Conservation (phyloP, 2,888 invertebrate species). For the Timandra comae region DNA sequence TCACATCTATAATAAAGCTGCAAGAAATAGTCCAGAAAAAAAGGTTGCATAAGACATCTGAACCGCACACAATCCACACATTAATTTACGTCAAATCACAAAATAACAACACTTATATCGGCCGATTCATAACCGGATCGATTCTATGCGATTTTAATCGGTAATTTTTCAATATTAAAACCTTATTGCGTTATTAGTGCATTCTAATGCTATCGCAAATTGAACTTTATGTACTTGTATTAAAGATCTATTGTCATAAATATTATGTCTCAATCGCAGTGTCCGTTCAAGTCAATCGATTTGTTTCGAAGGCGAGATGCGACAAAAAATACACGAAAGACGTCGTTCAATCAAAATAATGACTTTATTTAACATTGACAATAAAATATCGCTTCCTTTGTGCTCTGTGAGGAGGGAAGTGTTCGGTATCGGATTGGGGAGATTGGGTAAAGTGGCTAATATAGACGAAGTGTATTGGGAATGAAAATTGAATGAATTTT, state of each 20-base stretch:
- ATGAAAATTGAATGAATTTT: too few relatives aligned
- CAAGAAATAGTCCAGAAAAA: too few relatives aligned
- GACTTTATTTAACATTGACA: conserved; percentile 76
- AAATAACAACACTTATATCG: conserved; percentile 32
- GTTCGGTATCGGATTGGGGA: conserved; percentile 29
- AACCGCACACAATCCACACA: conserved; percentile 5
- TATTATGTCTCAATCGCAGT: conserved; percentile 46
- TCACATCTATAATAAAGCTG: too few relatives aligned
- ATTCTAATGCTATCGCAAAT: neutral
- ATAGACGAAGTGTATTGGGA: too few relatives aligned
- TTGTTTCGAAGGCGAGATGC: conserved; percentile 48
- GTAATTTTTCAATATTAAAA: conserved; percentile 47
- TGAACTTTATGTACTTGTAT: conserved; percentile 5
- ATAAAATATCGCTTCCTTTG: conserved; percentile 65
- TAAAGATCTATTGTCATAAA: conserved; percentile 7
- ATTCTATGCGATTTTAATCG: conserved; percentile 57
- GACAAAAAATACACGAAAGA: conserved; percentile 34
- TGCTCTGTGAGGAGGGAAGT: conserved; percentile 42
- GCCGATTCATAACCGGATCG: conserved; percentile 36
- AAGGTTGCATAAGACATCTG: too few relatives aligned
- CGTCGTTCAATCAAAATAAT: conserved; percentile 72
- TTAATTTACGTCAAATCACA: conserved; percentile 39
- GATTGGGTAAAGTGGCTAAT: conserved; percentile 28
- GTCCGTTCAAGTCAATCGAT: conserved; percentile 62
- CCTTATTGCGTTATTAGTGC: too few relatives aligned